Base-by-base conservation (phyloP, 2,797 vertebrate species). In the Acipenser ruthenus region DNA sequence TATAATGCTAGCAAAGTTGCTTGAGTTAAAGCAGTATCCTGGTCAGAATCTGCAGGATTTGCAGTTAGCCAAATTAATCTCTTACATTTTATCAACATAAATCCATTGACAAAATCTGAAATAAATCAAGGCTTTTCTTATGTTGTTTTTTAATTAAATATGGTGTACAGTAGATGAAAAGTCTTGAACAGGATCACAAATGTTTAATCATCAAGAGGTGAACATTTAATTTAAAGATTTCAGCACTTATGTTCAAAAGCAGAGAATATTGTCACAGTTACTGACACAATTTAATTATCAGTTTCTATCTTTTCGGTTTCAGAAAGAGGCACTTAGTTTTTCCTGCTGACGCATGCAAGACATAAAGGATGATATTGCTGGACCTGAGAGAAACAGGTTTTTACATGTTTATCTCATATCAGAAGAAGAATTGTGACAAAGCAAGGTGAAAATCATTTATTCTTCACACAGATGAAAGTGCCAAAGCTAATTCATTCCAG, bases 301-400 rank as follows among this genome's bases (percentile, higher is more conserved):
- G 15, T n/a, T 61, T 67, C 59, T 9, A 61, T 62, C 49, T 51
- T 51, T 50, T 62, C 13, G 18, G 6, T 62, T 37, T 59, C 37
- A 64, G 18, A 60, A 70, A 59, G 50, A 59, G 63, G 64, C 55
- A 60, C 55, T 70, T 60, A 55, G 64, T 70, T 10, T 64, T 63
- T 64, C 59, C 18, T 55, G 37, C 49, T 64, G 66, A 60, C 51
- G 62, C 62, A 71, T 18, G 12, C 11, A 69, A n/a, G 10, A 10
- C n/a, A 47, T 49, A 18, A 13, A 7, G 10, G 9, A 62, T 11
- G 66, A 4, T 63, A 13, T 58, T n/a, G 58, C 37, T 56, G 53
- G 47, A 49, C 37, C 23, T 6, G 6, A 49, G 67, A 48, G 51
- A 49, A 18, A 64, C 12, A 53, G 37, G 52, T 58, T 11, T 49